Base-by-base conservation (phyloP, 2,113 vertebrate species). In the Corythornis madagascariensis region DNA sequence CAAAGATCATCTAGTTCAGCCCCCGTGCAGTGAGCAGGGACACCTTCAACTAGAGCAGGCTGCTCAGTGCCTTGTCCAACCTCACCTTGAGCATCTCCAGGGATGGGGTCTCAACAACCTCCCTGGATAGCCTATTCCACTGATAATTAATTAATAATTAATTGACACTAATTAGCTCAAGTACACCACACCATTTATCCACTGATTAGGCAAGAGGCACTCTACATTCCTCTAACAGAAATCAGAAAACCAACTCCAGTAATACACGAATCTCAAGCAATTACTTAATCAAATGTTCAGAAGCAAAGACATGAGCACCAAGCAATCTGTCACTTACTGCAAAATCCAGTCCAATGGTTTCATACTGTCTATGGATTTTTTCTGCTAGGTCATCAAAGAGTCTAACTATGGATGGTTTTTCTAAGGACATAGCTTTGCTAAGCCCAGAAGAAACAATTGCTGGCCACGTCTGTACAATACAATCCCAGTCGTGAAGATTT, bases 401-500 rank as follows among this genome's bases (percentile, higher is more conserved):
- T 31, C 99, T 98, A 70, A 99, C 99, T 57, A 99, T 99, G 84
- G 99, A 99, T 28, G 99, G 99, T 77, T 99, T 99, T 97, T 99
- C 99, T 65, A 99, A 96, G 82, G 99, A 99, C 99, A 99, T 99
- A 48, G 98, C 98, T 94, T 98, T 98, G 97, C 99, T 99, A 86
- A 99, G 98, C 45, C 99, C 99, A 55, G 99, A 99, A 80, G 98
- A 98, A 31, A 99, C 98, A 52, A 99, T 96, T 48, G 98, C 98
- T 13, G 99, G 99, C 99, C 99, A 99, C 0, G 99, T 99, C 95
- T 98, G 98, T 48, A 98, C 98, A 84, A 99, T 99, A 86, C 98
- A 99, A 12, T 99, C 99, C 99, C 99, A 99, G 38, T 99, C 99
- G 3, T 99, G 99, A 94, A 99, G 98, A 94, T 99, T 99, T 69